phyloP scores from a whole-genome alignment of 2,113 vertebrate genomes.

The Leptocoma aspasia region DNA sequence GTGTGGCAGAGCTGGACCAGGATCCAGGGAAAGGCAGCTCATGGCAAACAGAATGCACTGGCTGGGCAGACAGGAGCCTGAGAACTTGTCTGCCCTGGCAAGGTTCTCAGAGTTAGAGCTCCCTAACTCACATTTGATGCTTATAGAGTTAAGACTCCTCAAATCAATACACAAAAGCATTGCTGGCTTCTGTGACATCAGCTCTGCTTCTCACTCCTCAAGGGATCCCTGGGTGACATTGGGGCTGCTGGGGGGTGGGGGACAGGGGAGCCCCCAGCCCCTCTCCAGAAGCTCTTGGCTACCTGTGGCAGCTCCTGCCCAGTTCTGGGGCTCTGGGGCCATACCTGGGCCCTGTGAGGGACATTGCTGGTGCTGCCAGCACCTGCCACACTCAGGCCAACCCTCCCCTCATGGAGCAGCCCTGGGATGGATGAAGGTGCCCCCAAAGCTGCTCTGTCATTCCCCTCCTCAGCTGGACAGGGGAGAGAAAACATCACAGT shows the following conservation, averaged over 20 bases:
- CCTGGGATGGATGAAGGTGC: background rate
- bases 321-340: too few species aligned
- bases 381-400: accelerated
- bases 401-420: background rate
- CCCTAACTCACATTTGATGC: background rate
- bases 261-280: too few species aligned
- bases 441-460: background rate
- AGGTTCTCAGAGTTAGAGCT: background rate
- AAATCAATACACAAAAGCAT: accelerated
- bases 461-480: background rate
- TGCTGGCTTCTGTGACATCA: accelerated
- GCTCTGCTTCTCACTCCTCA: accelerated
- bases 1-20: accelerated
- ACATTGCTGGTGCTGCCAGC: too few species aligned
- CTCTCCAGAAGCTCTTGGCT: accelerated
- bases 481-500: background rate
- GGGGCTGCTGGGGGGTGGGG: accelerated
- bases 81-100: background rate
- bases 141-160: background rate
- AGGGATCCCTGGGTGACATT: accelerated
- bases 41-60: accelerated
- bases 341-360: background rate
- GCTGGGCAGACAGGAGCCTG: accelerated
- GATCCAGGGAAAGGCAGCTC: accelerated
- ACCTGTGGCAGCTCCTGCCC: too few species aligned